Conservation (phyloP, 2,797 vertebrate species). For the Pipistrellus pipistrellus region DNA sequence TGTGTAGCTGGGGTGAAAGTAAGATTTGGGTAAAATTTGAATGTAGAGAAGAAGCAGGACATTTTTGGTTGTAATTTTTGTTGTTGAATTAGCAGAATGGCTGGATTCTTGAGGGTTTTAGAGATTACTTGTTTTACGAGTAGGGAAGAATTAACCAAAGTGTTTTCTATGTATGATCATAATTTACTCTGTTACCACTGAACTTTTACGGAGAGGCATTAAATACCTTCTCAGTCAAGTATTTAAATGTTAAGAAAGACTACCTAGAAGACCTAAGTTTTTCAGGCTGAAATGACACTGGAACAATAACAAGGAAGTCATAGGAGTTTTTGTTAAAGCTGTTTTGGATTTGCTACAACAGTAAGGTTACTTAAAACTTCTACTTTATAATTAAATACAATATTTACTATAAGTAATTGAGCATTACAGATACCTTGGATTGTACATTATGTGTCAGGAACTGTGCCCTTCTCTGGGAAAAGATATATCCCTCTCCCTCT, state of each 20-base stretch:
- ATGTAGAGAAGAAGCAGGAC: not conserved
- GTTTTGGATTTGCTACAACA: constrained; percentile 38
- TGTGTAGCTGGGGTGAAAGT: not conserved
- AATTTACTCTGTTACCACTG: not conserved
- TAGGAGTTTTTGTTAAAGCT: not conserved
- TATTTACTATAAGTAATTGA: constrained; percentile 20
- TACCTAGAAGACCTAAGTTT: not conserved
- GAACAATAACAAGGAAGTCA: not conserved
- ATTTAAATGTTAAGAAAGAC: constrained; percentile 38
- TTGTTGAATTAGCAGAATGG: not conserved
- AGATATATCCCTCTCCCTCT: too few relatives aligned
- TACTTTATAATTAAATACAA: not conserved
- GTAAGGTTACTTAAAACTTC: constrained; percentile 46
- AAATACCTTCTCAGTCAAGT: not conserved
- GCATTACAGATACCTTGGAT: not conserved
- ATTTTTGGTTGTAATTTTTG: constrained; percentile 26
- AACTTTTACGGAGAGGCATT: constrained; percentile 31
- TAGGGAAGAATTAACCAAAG: not conserved
- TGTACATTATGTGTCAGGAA: not conserved
- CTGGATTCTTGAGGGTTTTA: constrained; percentile 38
- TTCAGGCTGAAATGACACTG: not conserved
- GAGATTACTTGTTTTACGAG: not conserved
- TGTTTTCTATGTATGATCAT: not conserved
- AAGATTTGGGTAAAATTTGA: constrained; percentile 41
- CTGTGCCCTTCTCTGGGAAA: not conserved